Evolutionary conservation across 2,888 invertebrate species (phyloP).

Genomic region (Drosophila antonietae): DNA sequence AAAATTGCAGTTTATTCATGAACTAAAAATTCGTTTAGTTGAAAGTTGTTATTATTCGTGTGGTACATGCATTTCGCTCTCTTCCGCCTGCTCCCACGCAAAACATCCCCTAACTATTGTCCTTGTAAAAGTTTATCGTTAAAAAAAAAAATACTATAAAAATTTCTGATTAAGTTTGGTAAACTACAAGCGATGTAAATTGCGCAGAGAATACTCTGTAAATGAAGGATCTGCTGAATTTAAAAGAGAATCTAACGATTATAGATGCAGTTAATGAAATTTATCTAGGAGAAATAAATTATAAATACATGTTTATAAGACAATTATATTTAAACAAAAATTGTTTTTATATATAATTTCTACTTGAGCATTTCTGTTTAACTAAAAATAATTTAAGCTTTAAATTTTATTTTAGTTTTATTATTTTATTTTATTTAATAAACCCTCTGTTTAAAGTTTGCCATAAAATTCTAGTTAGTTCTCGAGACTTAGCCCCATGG

Average conservation of each 20-base stretch:
- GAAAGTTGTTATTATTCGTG: slow-evolving; percentile 43
- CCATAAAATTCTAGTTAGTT: slow-evolving; percentile 37
- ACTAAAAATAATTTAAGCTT: too few species aligned
- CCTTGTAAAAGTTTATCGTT: slow-evolving; percentile 55
- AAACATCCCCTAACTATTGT: not conserved
- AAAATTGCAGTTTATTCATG: slow-evolving; percentile 20
- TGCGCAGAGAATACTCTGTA: slow-evolving; percentile 15
- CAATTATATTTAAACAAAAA: too few species aligned
- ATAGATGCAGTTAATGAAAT: too few species aligned
- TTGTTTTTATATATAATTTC: too few species aligned
- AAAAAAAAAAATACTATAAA: not conserved
- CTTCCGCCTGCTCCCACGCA: not conserved
- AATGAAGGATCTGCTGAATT: not conserved
- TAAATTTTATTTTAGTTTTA: not conserved
- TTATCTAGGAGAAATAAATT: too few species aligned
- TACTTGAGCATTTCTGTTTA: too few species aligned
- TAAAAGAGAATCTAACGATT: not conserved
- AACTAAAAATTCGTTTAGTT: slow-evolving; percentile 33
- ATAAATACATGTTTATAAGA: too few species aligned
- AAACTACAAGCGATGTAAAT: slow-evolving; percentile 38
- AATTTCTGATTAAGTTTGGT: slow-evolving; percentile 51
- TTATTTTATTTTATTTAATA: not conserved
- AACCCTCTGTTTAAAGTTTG: slow-evolving; percentile 23
- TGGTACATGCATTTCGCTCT: slow-evolving; percentile 14
- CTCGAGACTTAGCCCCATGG: slow-evolving; percentile 39